phyloP scores from a whole-genome alignment of 2,888 invertebrate genomes.

The Polyommatus iphigenia region DNA sequence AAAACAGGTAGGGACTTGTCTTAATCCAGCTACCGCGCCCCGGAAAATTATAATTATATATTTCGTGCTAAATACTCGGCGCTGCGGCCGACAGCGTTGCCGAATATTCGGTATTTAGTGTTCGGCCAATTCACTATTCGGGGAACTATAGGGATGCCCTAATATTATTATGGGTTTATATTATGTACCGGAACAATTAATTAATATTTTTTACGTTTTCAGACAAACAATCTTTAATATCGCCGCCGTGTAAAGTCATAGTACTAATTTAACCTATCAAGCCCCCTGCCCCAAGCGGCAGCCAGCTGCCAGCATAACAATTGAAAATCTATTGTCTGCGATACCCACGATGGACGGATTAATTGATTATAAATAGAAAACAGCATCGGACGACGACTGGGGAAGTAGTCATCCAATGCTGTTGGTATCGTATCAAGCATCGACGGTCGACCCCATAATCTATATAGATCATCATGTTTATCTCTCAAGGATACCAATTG shows the following conservation, averaged over 20 bases:
- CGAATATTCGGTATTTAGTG: too few relatives aligned
- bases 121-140: too few relatives aligned
- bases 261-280: background rate
- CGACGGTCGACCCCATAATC: background rate
- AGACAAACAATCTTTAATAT: background rate
- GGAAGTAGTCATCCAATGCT: too few relatives aligned
- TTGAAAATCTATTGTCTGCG: background rate
- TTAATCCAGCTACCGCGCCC: too few relatives aligned
- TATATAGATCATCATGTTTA: conserved; percentile 10
- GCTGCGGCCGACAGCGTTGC: too few relatives aligned
- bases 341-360: background rate
- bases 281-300: background rate
- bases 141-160: too few relatives aligned
- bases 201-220: background rate
- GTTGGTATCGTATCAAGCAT: background rate
- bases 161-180: background rate
- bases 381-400: background rate
- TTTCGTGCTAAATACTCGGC: too few relatives aligned
- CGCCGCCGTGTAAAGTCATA: too few relatives aligned
- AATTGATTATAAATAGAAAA: background rate
- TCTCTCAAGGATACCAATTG: conserved; percentile 10
- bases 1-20: too few relatives aligned
- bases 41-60: too few relatives aligned
- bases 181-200: background rate
- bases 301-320: too few relatives aligned